Evolutionary conservation across 1,140 invertebrate genomes (phyloP).

Genomic region (Plutomurus gul): DNA sequence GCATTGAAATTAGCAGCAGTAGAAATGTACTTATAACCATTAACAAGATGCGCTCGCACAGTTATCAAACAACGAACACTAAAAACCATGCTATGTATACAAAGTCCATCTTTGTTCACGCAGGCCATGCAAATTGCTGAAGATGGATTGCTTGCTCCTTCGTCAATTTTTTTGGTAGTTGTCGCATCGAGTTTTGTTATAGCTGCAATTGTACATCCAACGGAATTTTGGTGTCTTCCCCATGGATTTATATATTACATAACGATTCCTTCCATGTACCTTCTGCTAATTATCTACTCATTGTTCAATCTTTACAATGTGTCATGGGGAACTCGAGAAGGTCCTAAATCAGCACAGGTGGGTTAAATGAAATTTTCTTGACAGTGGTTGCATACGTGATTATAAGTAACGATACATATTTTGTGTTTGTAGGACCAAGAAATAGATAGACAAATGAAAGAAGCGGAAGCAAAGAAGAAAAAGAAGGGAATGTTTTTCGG

Average conservation of each 20-base stretch:
- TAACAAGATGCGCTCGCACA: no score
- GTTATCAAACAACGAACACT: no score
- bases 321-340: slow-evolving; percentile 82
- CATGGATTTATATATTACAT: slow-evolving; percentile 85
- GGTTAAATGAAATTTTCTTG: background rate
- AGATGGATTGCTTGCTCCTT: slow-evolving; percentile 78
- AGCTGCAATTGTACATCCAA: slow-evolving; percentile 77
- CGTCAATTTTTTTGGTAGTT: slow-evolving; percentile 74
- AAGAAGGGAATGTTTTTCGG: slow-evolving; percentile 46
- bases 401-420: background rate
- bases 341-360: slow-evolving; percentile 58
- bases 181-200: slow-evolving; percentile 68
- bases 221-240: slow-evolving; percentile 66
- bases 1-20: no score
- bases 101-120: no score
- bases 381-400: background rate
- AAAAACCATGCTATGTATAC: no score
- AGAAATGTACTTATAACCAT: no score
- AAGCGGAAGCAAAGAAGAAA: background rate
- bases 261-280: slow-evolving; percentile 91
- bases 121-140: slow-evolving; percentile 76
- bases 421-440: slow-evolving; percentile 12
- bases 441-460: no score
- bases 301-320: slow-evolving; percentile 89
- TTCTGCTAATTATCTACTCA: slow-evolving; percentile 87